phyloP scores from a whole-genome alignment of 2,888 invertebrate species.

The Heliconius erato region DNA sequence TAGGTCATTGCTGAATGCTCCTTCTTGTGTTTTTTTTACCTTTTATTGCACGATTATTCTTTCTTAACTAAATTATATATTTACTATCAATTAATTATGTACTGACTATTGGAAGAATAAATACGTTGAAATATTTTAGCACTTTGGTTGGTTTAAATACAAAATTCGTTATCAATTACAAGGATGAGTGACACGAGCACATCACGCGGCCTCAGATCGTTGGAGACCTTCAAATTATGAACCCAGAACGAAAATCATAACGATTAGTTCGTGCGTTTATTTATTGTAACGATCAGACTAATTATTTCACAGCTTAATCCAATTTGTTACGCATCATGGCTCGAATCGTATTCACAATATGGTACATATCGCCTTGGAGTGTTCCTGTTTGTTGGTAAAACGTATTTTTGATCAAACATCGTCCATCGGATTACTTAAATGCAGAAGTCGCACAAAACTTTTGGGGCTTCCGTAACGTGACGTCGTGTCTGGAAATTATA shows the following conservation, averaged over 20 bases:
- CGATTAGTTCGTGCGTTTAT: slow-evolving; percentile 61
- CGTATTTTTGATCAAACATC: slow-evolving; percentile 45
- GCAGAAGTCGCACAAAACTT: slow-evolving; percentile 28
- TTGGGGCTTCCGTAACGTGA: slow-evolving; percentile 18
- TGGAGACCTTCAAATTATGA: slow-evolving; percentile 45
- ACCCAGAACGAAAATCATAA: slow-evolving; percentile 45
- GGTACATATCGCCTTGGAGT: slow-evolving; percentile 40
- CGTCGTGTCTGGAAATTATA: slow-evolving; percentile 19
- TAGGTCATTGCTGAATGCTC: slow-evolving; percentile 44
- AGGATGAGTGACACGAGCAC: slow-evolving; percentile 9
- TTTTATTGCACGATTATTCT: slow-evolving; percentile 14
- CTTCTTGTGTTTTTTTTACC: slow-evolving; percentile 29
- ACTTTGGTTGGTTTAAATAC: not conserved
- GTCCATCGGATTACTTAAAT: slow-evolving; percentile 35
- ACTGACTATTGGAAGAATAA: not conserved
- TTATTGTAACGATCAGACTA: slow-evolving; percentile 64
- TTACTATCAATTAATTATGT: not conserved
- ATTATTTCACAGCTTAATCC: slow-evolving; percentile 81
- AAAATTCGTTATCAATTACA: slow-evolving; percentile 24
- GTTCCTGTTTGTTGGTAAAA: slow-evolving; percentile 46
- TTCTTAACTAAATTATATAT: slow-evolving; percentile 11
- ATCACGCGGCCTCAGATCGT: slow-evolving; percentile 28
- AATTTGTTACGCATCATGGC: slow-evolving; percentile 70
- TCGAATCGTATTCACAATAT: slow-evolving; percentile 48
- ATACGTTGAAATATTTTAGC: not conserved